A percentile compares a stretch with the other conserved stretches of the same genome.
phyloP scores from a whole-genome alignment of 2,113 vertebrate species.

The Genyomyrus donnyi region DNA sequence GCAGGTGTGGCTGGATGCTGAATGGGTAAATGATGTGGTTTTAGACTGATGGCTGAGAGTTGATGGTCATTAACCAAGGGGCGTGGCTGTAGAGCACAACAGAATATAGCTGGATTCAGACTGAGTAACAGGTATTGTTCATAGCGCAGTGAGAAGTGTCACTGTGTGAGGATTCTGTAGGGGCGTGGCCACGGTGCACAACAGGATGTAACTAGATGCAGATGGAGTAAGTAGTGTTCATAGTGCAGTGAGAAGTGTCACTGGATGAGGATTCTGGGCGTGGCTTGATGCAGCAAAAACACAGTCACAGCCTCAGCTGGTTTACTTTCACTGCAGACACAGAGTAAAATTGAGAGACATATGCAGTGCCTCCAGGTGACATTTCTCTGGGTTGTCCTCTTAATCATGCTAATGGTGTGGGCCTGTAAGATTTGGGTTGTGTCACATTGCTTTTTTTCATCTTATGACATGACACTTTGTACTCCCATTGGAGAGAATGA shows the following conservation, averaged over 20 bases:
- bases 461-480: neutral
- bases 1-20: neutral
- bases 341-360: neutral
- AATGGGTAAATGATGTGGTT: neutral
- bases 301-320: neutral
- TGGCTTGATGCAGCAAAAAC: neutral
- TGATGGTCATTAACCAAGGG: neutral
- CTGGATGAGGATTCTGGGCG: neutral
- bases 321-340: neutral
- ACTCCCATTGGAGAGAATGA: neutral
- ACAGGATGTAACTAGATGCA: neutral
- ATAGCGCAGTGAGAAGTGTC: neutral
- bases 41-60: neutral
- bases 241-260: neutral
- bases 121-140: neutral
- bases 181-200: neutral
- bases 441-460: neutral
- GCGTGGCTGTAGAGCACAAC: neutral
- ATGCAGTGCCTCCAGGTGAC: neutral
- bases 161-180: neutral
- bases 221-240: neutral
- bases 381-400: neutral
- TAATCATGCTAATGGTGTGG: neutral
- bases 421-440: neutral
- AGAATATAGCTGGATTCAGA: neutral